Evolutionary conservation across 2,113 vertebrate species (phyloP), one percentile per base, ranked within the genome.

Genomic region (Turdus rufiventris): DNA sequence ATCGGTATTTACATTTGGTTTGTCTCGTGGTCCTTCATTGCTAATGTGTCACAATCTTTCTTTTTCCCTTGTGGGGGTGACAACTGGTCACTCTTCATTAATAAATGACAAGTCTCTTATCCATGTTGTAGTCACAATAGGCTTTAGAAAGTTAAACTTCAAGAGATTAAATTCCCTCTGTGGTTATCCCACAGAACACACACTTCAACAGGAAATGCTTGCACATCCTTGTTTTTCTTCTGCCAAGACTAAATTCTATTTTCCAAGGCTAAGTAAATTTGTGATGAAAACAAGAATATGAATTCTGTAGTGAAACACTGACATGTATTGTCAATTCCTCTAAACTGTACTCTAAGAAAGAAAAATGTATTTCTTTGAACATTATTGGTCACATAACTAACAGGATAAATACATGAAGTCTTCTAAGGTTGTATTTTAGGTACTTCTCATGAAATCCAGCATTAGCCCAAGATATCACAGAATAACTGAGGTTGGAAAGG

Each of bases 71-170:
- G 95, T 97, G 50, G 91, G 86, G 72, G 58, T 97, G 97, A 98
- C 97, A 98, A 98, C 92, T 96, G 98, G 97, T 98, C 98, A 98
- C 96, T 98, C 98, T 97, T 96, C 97, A 98, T 98, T 98, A 98
- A 98, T 97, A 96, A 98, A 97, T 98, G 97, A 97, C 97, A 97
- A 92, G 85, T 91, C 74, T 96, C 45, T 96, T 97, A 93, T 62
- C 70, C 89, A 53, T 50, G 57, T 50, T 93, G 58, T 88, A 88
- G 95, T 94, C 8, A 38, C 84, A 92, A 56, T n/a, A 92, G 33
- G 57, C 70, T 97, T 97, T 92, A 78, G 91, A 96, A 96, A 96
- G 88, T 95, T 94, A 91, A 87, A 96, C 89, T 96, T 96, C 88
- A 92, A 76, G 82, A 94, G 73, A 94, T 80, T 93, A 87, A 97